Evolutionary conservation across 2,797 vertebrate species (phyloP), one percentile per base, ranked within the genome.

Genomic region (Anguilla obscura): DNA sequence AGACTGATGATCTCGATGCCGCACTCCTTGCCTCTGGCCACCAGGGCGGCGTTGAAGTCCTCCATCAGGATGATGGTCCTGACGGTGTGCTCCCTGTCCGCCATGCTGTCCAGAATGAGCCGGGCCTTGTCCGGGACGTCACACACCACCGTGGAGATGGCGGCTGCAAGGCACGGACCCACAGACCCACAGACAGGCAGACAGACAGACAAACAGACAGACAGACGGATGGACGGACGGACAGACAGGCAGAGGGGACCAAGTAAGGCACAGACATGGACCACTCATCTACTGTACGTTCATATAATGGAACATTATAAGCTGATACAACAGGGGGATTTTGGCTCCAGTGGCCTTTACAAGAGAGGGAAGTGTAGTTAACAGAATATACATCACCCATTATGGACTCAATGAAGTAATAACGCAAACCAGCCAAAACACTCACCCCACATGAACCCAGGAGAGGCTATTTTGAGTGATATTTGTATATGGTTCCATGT

Each of bases 51-150:
- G 21, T 97, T 95, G 71, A 96, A 97, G 36, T 94, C 71, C 87
- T 99, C 97, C 93, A 99, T 98, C 80, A 99, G 71, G 76, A 98
- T 91, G n/a, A 99, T 92, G 0, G 93, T 97, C 93, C 95, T 97
- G 88, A 99, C 93, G 0, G 95, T 92, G 7, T 92, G 93, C 80
- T 96, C 92, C 82, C 96, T 96, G 16, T 93, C 96, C 36, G 95
- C 92, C 76, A 95, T 92, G 58, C 94, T 93, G 18, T 96, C 94
- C 90, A 99, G 91, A 87, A 99, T 92, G 90, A 97, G 88, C 40
- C 33, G 91, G 84, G 96, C 98, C 93, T 98, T 99, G 12, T 98
- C 97, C 1, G 95, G 90, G 18, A 97, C 94, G 83, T 99, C 99
- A 88, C 97, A 98, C 94, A 99, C 97, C 92, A 99, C 93, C 1